A percentile compares a stretch with the other conserved stretches of the same genome.
phyloP scores from a whole-genome alignment of 2,888 invertebrate species.

The Meta bourneti region DNA sequence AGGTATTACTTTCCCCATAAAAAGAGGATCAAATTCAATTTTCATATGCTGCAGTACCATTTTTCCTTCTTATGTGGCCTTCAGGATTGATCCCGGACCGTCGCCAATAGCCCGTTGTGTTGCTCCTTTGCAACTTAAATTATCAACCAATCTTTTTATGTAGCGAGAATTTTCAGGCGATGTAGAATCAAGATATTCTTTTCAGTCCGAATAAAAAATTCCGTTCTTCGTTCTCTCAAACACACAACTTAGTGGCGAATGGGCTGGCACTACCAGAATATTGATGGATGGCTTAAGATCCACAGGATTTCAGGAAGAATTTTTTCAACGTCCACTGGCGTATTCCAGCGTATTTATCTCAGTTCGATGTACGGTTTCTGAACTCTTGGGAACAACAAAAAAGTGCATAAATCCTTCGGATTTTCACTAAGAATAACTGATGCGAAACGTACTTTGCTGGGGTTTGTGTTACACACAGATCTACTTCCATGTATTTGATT shows the following conservation, averaged over 20 bases:
- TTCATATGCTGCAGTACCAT: too few relatives aligned
- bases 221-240: background rate
- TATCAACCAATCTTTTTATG: background rate
- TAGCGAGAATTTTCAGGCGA: background rate
- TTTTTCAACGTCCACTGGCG: background rate
- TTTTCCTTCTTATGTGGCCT: too few relatives aligned
- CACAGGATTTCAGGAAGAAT: background rate
- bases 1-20: too few relatives aligned
- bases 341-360: slow-evolving; percentile 3
- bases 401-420: slow-evolving; percentile 20
- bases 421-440: slow-evolving; percentile 15
- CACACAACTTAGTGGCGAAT: background rate
- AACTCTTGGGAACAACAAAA: background rate
- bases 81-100: too few relatives aligned
- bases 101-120: too few relatives aligned
- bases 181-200: background rate
- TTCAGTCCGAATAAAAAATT: background rate
- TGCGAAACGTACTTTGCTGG: background rate
- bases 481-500: background rate
- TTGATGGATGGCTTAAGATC: background rate
- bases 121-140: too few relatives aligned
- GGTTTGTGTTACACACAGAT: background rate
- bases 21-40: too few relatives aligned
- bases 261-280: background rate
- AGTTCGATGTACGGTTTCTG: slow-evolving; percentile 5